Conservation (phyloP, 2,113 vertebrate genomes). For the Pimephales promelas region DNA sequence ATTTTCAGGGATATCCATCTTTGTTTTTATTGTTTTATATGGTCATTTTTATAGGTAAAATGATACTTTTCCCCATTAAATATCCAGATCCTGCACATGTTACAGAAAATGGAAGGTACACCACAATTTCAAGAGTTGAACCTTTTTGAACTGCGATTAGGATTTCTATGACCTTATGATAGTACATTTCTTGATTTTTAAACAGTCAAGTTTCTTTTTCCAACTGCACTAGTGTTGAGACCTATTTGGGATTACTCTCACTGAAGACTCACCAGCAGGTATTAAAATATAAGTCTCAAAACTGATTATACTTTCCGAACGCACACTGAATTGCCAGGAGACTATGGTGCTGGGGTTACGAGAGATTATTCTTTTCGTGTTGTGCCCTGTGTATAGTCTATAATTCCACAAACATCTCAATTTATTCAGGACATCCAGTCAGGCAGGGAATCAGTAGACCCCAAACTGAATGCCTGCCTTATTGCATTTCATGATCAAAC, state of each 20-base stretch:
- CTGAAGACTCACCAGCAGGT: constrained; percentile 68
- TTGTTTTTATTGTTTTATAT: neutral
- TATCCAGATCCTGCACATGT: constrained; percentile 70
- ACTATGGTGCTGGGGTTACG: constrained; percentile 4
- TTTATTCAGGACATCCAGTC: neutral
- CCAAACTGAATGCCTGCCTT: neutral
- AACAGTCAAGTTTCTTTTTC: constrained; percentile 52
- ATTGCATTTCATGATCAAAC: constrained; percentile 14
- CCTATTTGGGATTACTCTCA: constrained; percentile 68
- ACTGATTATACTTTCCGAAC: constrained; percentile 37
- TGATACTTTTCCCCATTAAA: constrained; percentile 63
- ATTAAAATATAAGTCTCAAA: constrained; percentile 32
- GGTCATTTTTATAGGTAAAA: constrained; percentile 32
- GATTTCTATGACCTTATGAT: constrained; percentile 58
- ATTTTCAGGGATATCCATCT: neutral
- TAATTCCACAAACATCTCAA: constrained; percentile 1
- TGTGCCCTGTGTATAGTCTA: neutral
- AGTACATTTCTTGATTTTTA: constrained; percentile 55
- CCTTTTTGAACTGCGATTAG: constrained; percentile 53
- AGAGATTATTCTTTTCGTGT: constrained; percentile 25
- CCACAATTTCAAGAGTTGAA: constrained; percentile 62
- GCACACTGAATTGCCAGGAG: constrained; percentile 40
- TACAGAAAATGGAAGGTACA: constrained; percentile 72
- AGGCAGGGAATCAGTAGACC: constrained; percentile 11
- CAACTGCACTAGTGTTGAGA: constrained; percentile 61